These are phyloP conservation scores for human DNA, from an alignment of 2,113 vertebrate genomes.

Conservation along the genomic window GRCh38 chr18:34870001-34870500, in stretches of 20 bases:
- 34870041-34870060: slow-evolving; percentile 73
- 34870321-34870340: background rate
- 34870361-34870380: background rate
- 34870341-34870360: background rate
- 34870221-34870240: background rate
- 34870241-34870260: background rate
- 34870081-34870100: slow-evolving; percentile 76
- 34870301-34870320: background rate
- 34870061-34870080: slow-evolving; percentile 69
- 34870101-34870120: slow-evolving; percentile 56
- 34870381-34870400: background rate
- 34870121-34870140: slow-evolving; percentile 67
- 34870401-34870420: background rate
- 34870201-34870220: slow-evolving; percentile 22
- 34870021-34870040: background rate
- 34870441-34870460: background rate
- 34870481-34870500: background rate
- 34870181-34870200: slow-evolving; percentile 82
- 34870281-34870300: background rate
- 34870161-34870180: slow-evolving; percentile 73
- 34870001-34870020: too few relatives aligned
- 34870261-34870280: background rate
- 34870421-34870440: background rate
- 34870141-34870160: slow-evolving; percentile 74
- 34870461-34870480: background rate